A percentile compares a stretch with the other conserved stretches of the same genome.
phyloP scores from a whole-genome alignment of 2,797 vertebrate species.

The Acanthopagrus latus region DNA sequence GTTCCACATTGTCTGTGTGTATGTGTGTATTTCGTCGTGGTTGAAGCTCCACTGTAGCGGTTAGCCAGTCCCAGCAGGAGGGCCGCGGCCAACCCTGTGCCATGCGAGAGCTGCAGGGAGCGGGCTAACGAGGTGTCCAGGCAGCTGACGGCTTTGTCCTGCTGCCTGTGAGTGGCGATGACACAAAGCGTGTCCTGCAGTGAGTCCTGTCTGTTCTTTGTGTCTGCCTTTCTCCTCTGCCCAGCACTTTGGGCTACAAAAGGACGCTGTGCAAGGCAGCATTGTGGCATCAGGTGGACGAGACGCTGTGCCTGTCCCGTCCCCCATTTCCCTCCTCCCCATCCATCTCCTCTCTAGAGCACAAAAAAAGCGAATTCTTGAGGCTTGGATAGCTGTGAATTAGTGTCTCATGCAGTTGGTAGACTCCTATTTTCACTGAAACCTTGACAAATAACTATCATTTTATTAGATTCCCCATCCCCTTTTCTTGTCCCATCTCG shows the following conservation, averaged over 20 bases:
- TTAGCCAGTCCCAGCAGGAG: conserved; percentile 68
- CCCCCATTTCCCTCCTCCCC: conserved; percentile 34
- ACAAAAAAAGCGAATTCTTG: conserved; percentile 25
- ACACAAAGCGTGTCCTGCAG: conserved; percentile 79
- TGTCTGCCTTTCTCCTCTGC: conserved; percentile 74
- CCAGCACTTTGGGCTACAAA: conserved; percentile 72
- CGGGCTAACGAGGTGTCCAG: conserved; percentile 82
- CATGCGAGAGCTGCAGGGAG: conserved; percentile 80
- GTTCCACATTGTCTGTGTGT: conserved; percentile 36
- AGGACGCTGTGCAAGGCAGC: conserved; percentile 54
- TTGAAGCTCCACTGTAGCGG: conserved; percentile 60
- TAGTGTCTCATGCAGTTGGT: background rate
- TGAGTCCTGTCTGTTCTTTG: conserved; percentile 84
- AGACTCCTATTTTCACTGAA: conserved; percentile 16
- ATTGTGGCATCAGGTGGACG: conserved; percentile 81
- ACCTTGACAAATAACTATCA: conserved; percentile 24
- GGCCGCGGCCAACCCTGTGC: conserved; percentile 67
- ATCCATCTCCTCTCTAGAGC: conserved; percentile 21
- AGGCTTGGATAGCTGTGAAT: conserved; percentile 21
- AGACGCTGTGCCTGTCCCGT: conserved; percentile 36
- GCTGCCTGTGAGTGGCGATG: conserved; percentile 64
- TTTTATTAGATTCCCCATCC: conserved; percentile 39
- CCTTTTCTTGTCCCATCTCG: conserved; percentile 19
- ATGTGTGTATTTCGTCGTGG: conserved; percentile 42
- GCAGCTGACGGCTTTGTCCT: conserved; percentile 83